Percentiles rank a stretch among this genome's conserved stretches.
Evolutionary conservation across 2,113 vertebrate species (phyloP).

Genomic region (Xyrauchen texanus): DNA sequence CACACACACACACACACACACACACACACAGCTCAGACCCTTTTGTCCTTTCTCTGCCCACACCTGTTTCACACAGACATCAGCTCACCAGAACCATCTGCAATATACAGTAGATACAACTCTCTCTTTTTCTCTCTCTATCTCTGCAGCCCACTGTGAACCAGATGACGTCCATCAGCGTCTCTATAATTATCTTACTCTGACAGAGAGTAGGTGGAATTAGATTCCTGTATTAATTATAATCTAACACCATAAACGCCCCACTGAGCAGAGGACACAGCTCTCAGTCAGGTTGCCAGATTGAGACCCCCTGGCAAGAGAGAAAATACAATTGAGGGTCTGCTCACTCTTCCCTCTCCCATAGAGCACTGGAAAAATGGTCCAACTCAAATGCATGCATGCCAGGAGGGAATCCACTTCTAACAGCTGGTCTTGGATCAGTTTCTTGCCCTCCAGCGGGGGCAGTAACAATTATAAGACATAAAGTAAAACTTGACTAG

Average conservation of each 20-base stretch:
- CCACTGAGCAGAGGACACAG: slow-evolving; percentile 59
- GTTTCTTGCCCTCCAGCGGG: background rate
- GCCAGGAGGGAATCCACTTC: background rate
- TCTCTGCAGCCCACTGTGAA: slow-evolving; percentile 44
- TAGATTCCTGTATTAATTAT: slow-evolving; percentile 73
- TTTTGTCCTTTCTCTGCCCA: no score
- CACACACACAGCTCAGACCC: no score
- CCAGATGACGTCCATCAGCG: slow-evolving; percentile 63
- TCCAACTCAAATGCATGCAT: slow-evolving; percentile 29
- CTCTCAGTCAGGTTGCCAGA: slow-evolving; percentile 59
- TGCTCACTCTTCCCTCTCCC: slow-evolving; percentile 55
- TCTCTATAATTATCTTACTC: slow-evolving; percentile 64
- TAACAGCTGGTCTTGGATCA: slow-evolving; percentile 41
- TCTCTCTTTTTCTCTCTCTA: slow-evolving; percentile 29
- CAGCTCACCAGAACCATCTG: no score
- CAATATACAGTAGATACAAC: no score
- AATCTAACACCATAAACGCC: slow-evolving; percentile 65
- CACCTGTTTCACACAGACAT: no score
- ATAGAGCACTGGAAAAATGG: slow-evolving; percentile 54
- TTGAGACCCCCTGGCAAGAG: slow-evolving; percentile 65
- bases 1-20: no score
- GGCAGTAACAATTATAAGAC: no score
- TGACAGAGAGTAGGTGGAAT: slow-evolving; percentile 66
- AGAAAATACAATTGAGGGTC: slow-evolving; percentile 67
- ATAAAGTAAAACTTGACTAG: no score